Evolutionary conservation across 2,888 invertebrate species (phyloP).

Genomic region (Cataglyphis rosenhaueri): DNA sequence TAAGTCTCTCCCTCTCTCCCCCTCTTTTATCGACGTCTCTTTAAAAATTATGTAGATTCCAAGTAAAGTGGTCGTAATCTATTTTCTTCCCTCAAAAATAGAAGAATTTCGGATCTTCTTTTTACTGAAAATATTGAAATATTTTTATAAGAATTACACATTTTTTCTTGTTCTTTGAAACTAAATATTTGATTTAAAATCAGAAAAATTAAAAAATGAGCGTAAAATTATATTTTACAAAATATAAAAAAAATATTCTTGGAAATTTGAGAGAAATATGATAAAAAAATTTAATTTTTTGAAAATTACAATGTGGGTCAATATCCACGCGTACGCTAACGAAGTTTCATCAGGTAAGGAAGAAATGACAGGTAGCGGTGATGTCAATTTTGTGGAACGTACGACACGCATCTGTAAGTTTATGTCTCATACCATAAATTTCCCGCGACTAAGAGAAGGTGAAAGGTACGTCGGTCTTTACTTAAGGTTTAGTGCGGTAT

Average conservation of each 20-base stretch:
- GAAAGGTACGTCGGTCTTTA: conserved; percentile 58
- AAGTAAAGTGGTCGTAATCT: neutral
- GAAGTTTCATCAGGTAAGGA: conserved; percentile 28
- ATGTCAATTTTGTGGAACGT: conserved; percentile 38
- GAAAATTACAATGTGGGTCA: neutral
- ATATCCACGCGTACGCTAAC: conserved; percentile 20
- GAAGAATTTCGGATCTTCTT: neutral
- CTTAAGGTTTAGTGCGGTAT: conserved; percentile 66
- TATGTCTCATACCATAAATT: conserved; percentile 64
- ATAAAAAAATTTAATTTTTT: neutral
- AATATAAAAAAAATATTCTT: neutral
- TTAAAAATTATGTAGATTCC: neutral
- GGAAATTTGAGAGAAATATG: neutral
- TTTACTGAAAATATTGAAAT: neutral
- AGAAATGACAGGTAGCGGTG: conserved; percentile 34
- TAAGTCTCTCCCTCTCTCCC: neutral
- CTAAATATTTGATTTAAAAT: neutral
- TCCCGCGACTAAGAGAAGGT: conserved; percentile 42
- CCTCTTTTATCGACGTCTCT: neutral
- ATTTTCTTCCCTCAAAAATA: neutral
- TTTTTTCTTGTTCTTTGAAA: neutral
- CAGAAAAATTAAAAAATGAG: neutral
- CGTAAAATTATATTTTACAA: conserved; percentile 6
- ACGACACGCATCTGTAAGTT: conserved; percentile 51
- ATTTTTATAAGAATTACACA: neutral